Percentiles rank a stretch among this genome's conserved stretches.
Evolutionary conservation across 2,888 invertebrate species (phyloP).

Genomic region (Thereva unica): DNA sequence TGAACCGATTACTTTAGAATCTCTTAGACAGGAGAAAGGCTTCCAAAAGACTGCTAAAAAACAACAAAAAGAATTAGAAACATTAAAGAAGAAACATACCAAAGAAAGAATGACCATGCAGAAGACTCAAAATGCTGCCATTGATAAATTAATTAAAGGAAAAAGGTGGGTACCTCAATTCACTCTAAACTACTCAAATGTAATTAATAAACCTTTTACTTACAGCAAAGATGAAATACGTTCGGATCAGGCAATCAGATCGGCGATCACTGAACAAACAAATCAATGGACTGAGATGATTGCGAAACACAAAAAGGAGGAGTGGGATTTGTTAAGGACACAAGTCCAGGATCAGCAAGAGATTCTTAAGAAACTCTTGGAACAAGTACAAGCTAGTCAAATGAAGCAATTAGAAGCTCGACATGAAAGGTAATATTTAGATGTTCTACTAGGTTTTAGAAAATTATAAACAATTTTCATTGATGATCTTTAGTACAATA

Average conservation of each 20-base stretch:
- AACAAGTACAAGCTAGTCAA: conserved; percentile 78
- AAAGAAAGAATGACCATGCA: conserved; percentile 91
- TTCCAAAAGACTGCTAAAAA: conserved; percentile 92
- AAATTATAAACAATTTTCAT: conserved; percentile 1
- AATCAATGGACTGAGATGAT: conserved; percentile 93
- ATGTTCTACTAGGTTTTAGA: neutral
- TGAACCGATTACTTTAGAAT: conserved; percentile 88
- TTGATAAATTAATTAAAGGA: conserved; percentile 92
- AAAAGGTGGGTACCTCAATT: conserved; percentile 70
- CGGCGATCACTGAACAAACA: conserved; percentile 90
- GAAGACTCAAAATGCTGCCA: conserved; percentile 85
- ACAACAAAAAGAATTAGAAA: conserved; percentile 93
- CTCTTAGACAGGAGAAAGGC: conserved; percentile 84
- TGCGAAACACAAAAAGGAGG: conserved; percentile 78
- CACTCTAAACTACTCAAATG: neutral
- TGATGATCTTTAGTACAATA: too few species aligned
- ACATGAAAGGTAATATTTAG: conserved; percentile 66
- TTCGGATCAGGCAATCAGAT: conserved; percentile 75
- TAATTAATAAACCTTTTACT: conserved; percentile 38
- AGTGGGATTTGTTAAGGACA: conserved; percentile 78
- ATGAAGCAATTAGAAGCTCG: conserved; percentile 87
- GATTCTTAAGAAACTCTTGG: conserved; percentile 75
- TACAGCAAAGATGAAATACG: conserved; percentile 79
- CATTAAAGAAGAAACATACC: conserved; percentile 86
- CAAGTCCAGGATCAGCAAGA: conserved; percentile 85